These are phyloP conservation scores for Onychorhynchus coronatus DNA, from an alignment of 2,113 vertebrate species.

Conservation along the genomic window DNA sequence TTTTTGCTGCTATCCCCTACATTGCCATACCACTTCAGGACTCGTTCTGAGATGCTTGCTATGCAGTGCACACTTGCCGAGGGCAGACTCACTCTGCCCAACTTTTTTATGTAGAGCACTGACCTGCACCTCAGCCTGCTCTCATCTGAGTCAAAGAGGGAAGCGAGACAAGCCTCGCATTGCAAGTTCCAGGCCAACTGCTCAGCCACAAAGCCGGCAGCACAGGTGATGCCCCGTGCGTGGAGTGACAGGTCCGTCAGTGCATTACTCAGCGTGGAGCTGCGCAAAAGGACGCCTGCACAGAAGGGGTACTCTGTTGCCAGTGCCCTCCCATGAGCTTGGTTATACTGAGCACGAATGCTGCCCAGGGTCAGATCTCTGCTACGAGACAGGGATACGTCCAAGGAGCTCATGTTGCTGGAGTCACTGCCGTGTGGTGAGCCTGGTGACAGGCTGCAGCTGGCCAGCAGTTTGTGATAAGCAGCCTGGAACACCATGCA, in stretches of 20 bases:
- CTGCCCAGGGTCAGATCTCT: slow-evolving; percentile 46
- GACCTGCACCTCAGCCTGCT: not conserved
- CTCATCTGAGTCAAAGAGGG: slow-evolving; percentile 45
- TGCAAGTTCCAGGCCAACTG: slow-evolving; percentile 14
- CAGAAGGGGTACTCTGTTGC: not conserved
- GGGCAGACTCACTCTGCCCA: slow-evolving; percentile 33
- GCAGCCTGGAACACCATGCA: slow-evolving; percentile 48
- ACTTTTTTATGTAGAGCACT: slow-evolving; percentile 54
- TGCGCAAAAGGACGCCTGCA: not conserved
- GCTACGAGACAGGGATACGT: not conserved
- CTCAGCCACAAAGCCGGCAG: not conserved
- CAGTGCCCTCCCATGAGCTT: not conserved
- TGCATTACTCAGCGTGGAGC: not conserved
- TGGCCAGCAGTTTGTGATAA: slow-evolving; percentile 45
- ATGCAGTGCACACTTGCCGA: slow-evolving; percentile 6
- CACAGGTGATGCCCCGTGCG: not conserved
- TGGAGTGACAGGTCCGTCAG: slow-evolving; percentile 41
- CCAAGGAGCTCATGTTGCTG: not conserved
- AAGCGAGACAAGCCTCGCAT: slow-evolving; percentile 51
- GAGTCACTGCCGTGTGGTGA: not conserved
- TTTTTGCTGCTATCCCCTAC: not conserved
- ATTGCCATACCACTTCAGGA: not conserved
- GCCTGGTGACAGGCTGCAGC: not conserved
- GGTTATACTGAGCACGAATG: slow-evolving; percentile 9
- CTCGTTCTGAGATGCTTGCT: slow-evolving; percentile 12